Conservation (phyloP, 2,797 vertebrate species). For the Typhlichthys subterraneus region DNA sequence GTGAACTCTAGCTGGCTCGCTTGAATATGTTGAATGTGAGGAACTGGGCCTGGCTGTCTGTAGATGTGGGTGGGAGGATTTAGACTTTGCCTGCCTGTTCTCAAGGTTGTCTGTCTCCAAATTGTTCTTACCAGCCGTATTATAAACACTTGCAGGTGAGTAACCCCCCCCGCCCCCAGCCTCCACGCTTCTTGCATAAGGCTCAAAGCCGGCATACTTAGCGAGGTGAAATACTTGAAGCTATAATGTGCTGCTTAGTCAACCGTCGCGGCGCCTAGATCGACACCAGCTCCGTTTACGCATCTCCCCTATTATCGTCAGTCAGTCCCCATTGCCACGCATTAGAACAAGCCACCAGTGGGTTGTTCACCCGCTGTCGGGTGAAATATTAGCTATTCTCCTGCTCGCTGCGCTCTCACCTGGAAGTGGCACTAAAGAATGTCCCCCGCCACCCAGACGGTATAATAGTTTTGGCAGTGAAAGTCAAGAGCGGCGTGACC, state of each 20-base stretch:
- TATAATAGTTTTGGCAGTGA: constrained; percentile 11
- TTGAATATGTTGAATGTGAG: too few species aligned
- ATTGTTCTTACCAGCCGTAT: constrained; percentile 32
- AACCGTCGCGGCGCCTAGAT: constrained; percentile 72
- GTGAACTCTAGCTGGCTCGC: constrained; percentile 42
- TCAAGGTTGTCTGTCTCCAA: constrained; percentile 45
- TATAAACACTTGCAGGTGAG: constrained; percentile 54
- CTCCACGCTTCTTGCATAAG: neutral
- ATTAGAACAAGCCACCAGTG: constrained; percentile 80
- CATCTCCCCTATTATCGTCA: constrained; percentile 76
- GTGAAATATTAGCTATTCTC: constrained; percentile 62
- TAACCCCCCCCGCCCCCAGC: neutral
- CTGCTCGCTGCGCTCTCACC: constrained; percentile 53
- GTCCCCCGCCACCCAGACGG: constrained; percentile 7
- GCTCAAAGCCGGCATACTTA: constrained; percentile 55
- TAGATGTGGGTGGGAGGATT: constrained; percentile 32
- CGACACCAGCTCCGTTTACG: constrained; percentile 74
- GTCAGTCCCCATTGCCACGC: constrained; percentile 71
- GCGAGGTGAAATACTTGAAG: constrained; percentile 70
- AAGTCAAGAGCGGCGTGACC: constrained; percentile 11
- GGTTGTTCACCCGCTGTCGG: constrained; percentile 67
- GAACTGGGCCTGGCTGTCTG: too few species aligned
- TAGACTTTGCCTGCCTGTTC: constrained; percentile 40
- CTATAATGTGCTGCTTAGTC: constrained; percentile 76
- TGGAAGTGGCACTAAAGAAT: constrained; percentile 28